Conservation (phyloP, 30 jellyfish, hydroid and myxozoan genomes). For the Chrysaora quinquecirrha region DNA sequence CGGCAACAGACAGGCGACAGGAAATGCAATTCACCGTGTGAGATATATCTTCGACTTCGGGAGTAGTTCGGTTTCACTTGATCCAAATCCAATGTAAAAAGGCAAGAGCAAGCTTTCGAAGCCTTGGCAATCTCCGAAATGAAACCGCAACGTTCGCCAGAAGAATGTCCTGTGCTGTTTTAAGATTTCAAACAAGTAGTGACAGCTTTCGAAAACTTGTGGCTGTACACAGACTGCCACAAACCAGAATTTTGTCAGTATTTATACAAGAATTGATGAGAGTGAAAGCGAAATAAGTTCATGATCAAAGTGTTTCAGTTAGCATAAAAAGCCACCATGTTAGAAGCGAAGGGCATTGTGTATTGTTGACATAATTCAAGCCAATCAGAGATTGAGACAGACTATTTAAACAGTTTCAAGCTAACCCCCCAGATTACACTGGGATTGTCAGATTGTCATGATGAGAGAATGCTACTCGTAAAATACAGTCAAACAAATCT, state of each 20-base stretch:
- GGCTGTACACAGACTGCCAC: not conserved
- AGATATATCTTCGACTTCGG: too few species aligned
- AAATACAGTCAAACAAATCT: not conserved
- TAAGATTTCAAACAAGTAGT: not conserved
- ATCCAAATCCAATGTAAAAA: too few species aligned
- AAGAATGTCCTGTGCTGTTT: not conserved
- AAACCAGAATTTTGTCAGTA: too few species aligned
- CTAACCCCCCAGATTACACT: slow-evolving; percentile 4
- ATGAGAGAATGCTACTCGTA: not conserved
- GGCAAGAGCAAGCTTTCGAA: too few species aligned
- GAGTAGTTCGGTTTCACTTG: too few species aligned
- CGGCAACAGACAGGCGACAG: slow-evolving; percentile 49
- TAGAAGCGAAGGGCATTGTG: slow-evolving; percentile 37
- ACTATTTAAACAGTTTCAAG: not conserved
- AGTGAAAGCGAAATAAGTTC: too few species aligned
- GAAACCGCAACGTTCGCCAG: slow-evolving; percentile 11
- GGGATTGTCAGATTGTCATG: not conserved
- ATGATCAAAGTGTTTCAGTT: too few species aligned
- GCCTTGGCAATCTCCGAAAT: too few species aligned
- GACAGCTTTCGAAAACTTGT: not conserved
- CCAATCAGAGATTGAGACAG: slow-evolving; percentile 46
- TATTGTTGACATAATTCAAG: slow-evolving; percentile 44
- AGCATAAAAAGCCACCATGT: too few species aligned
- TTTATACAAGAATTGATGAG: too few species aligned
- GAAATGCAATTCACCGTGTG: slow-evolving; percentile 47